Evolutionary conservation across 1,140 invertebrate genomes (phyloP).

Genomic region (Drosophila pallidifrons): DNA sequence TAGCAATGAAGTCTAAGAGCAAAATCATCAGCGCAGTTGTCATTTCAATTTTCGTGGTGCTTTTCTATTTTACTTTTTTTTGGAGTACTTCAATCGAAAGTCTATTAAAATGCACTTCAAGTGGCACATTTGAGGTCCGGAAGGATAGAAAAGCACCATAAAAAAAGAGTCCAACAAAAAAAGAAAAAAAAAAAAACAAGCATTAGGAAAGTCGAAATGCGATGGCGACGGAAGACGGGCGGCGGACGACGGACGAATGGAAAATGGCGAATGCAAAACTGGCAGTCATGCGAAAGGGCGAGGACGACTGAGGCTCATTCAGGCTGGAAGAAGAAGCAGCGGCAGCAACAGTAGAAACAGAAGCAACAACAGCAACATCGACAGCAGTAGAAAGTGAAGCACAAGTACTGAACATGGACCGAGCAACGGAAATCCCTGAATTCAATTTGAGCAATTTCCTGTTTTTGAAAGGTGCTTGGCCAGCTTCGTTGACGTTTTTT

Average conservation of each 20-base stretch:
- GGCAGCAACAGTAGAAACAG: background rate
- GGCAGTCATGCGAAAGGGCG: background rate
- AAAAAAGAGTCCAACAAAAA: background rate
- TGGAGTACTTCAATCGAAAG: constrained; percentile 32
- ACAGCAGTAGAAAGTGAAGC: background rate
- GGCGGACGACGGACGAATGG: too few species aligned
- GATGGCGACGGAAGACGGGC: background rate
- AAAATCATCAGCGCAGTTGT: constrained; percentile 24
- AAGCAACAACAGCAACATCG: background rate
- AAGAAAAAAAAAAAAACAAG: background rate
- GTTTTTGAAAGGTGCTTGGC: constrained; percentile 63
- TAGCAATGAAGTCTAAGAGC: background rate
- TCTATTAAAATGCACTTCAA: constrained; percentile 74
- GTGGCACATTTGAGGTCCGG: constrained; percentile 12
- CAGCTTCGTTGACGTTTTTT: background rate
- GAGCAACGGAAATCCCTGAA: constrained; percentile 67
- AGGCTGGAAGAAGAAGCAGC: background rate
- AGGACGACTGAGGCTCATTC: constrained; percentile 3
- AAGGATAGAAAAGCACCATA: background rate
- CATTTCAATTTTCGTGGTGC: constrained; percentile 20
- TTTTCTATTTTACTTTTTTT: background rate
- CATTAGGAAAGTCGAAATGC: constrained; percentile 5
- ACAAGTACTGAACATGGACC: constrained; percentile 15
- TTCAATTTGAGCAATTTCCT: constrained; percentile 80
- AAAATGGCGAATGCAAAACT: background rate